These are phyloP conservation scores for Rallus crepitans DNA, from an alignment of 2,797 vertebrate genomes.

Conservation along the genomic window DNA sequence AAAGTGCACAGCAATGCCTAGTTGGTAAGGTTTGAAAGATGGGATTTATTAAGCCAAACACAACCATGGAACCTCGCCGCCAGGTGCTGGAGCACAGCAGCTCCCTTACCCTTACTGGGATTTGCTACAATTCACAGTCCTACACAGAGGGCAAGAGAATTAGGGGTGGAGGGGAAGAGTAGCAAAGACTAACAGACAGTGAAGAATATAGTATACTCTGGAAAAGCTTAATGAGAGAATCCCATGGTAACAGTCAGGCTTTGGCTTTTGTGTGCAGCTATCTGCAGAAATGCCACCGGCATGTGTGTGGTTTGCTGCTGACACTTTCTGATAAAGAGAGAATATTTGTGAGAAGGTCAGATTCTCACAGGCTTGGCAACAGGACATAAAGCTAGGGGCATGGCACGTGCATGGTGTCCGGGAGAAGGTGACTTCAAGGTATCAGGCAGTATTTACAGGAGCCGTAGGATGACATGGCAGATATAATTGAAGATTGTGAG, in stretches of 20 bases:
- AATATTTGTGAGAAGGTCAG: not conserved
- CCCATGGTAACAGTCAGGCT: conserved; percentile 12
- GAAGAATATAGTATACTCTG: not conserved
- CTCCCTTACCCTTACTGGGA: fast-evolving
- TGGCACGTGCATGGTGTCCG: not conserved
- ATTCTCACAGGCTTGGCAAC: not conserved
- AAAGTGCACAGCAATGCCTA: not conserved
- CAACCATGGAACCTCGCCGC: fast-evolving
- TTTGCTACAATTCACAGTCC: not conserved
- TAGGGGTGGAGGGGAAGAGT: not conserved
- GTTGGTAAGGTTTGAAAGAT: not conserved
- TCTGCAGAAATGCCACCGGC: not conserved
- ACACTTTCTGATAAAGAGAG: not conserved
- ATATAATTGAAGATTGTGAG: not conserved
- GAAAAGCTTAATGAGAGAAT: conserved; percentile 34
- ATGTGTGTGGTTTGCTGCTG: not conserved
- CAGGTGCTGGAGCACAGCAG: not conserved
- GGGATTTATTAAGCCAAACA: not conserved
- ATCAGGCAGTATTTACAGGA: not conserved
- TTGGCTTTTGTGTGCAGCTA: not conserved
- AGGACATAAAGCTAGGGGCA: not conserved
- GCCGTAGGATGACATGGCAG: not conserved
- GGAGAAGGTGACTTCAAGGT: not conserved
- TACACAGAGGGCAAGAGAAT: not conserved
- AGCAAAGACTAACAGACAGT: conserved; percentile 11